Evolutionary conservation across 1,140 invertebrate genomes (phyloP), one percentile per base, ranked within the genome.

Genomic region (Drosophila bipectinata): DNA sequence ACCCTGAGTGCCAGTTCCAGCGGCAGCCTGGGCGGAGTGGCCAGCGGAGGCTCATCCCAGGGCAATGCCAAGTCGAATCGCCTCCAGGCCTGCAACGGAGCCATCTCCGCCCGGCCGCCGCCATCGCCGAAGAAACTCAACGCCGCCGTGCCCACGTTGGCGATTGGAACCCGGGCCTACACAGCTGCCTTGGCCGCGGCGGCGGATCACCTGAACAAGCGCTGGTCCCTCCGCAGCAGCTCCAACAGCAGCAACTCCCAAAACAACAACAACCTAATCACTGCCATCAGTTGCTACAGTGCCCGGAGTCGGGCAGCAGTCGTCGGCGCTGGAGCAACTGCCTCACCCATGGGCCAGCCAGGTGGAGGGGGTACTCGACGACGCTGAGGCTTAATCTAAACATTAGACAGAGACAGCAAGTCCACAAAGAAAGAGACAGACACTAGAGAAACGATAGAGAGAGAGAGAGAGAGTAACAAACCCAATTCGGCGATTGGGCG

Each of bases 61-160:
- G 12, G 76, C 5, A 90, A 68, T 7, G 68, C 72, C 54, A 85
- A 90, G 12, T 47, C 87, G 0, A 76, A 72, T 0, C 69, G 87
- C 1, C 51, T 74, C 39, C 87, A 90, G 24, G 69, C 78, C 28
- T 72, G 78, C 55, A 71, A 61, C 28, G 79, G 77, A 7, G 67
- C 59, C 21, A 83, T 90, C 18, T 67, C 85, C 5, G 77, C 82
- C 3, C 55, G 90, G 1, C 85, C 90, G 7, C 84, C 84, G 14
- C 85, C 90, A 0, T 87, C 90, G 18, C 79, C 90, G 5, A 91
- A 91, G 37, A 88, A 89, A 24, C 45, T 88, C 0, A 77, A 88
- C 39, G 47, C 68, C 0, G 72, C 54, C 0, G 72, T 79, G 30
- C 76, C 83, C 34, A 88, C 83, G 7, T 15, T 87, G 44, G 82